Conservation (phyloP, 1,140 invertebrate species). For the Paraescarpia echinospica region DNA sequence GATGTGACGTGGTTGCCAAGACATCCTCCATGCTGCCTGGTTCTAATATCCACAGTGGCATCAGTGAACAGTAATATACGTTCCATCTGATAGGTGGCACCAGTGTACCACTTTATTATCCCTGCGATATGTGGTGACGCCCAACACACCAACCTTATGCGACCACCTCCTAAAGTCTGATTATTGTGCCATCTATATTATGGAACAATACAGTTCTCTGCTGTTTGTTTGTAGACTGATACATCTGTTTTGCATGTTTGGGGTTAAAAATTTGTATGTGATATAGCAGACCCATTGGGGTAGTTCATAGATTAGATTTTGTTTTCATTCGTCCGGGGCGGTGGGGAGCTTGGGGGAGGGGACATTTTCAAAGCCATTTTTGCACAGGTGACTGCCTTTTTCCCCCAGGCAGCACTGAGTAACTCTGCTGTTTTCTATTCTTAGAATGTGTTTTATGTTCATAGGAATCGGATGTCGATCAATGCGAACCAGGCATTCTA, state of each 20-base stretch:
- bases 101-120: no score
- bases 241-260: neutral
- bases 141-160: neutral
- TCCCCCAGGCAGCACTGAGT: no score
- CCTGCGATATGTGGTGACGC: no score
- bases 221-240: neutral
- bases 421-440: no score
- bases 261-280: no score
- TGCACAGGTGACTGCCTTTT: neutral
- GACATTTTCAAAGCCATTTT: no score
- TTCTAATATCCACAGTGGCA: neutral
- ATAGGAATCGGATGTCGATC: slow-evolving; percentile 68
- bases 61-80: no score
- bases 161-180: neutral
- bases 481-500: slow-evolving; percentile 70
- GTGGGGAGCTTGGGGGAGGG: no score
- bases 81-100: no score
- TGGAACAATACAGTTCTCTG: neutral
- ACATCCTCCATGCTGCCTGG: neutral
- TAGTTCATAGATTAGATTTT: neutral
- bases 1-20: neutral
- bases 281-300: no score
- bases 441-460: slow-evolving; percentile 25
- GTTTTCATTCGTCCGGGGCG: no score
- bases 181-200: neutral